Evolutionary conservation across 2,888 invertebrate species (phyloP).

Genomic region (Lissonota sp.): DNA sequence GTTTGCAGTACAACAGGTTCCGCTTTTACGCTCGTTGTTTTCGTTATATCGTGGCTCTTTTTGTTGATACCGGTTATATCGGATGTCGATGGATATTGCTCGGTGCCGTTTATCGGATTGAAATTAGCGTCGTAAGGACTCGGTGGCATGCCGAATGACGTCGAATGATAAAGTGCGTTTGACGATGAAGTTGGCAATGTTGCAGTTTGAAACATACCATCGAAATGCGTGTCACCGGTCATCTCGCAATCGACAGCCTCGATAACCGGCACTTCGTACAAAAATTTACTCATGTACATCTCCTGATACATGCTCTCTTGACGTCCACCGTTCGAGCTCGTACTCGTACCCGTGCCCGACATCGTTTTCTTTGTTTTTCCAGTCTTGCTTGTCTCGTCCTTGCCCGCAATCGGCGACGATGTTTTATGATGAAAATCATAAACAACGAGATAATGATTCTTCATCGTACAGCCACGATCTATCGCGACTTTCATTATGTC

Average conservation of each 20-base stretch:
- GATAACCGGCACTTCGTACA: constrained; percentile 82
- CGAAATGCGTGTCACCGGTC: constrained; percentile 79
- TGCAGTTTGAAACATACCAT: constrained; percentile 74
- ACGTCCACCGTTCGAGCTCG: constrained; percentile 82
- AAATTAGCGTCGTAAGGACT: constrained; percentile 79
- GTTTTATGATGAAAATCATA: constrained; percentile 89
- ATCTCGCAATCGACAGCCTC: constrained; percentile 82
- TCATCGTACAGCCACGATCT: constrained; percentile 76
- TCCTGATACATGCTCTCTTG: constrained; percentile 82
- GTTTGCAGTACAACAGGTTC: constrained; percentile 81
- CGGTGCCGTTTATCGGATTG: constrained; percentile 76
- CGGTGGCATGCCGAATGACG: constrained; percentile 67
- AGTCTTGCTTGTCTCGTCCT: constrained; percentile 82
- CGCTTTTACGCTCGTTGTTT: constrained; percentile 69
- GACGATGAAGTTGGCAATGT: constrained; percentile 80
- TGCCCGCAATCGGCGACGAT: constrained; percentile 84
- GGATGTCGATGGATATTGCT: constrained; percentile 80
- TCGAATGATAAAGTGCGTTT: constrained; percentile 74
- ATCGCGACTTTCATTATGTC: constrained; percentile 85
- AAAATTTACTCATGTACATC: constrained; percentile 80
- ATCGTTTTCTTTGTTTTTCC: constrained; percentile 82
- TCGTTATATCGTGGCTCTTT: constrained; percentile 75
- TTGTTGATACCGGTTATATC: constrained; percentile 76
- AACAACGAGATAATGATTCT: constrained; percentile 86
- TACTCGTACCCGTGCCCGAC: constrained; percentile 85